These are phyloP conservation scores for Engraulis encrasicolus DNA, from an alignment of 2,113 vertebrate genomes.

Conservation along the genomic window DNA sequence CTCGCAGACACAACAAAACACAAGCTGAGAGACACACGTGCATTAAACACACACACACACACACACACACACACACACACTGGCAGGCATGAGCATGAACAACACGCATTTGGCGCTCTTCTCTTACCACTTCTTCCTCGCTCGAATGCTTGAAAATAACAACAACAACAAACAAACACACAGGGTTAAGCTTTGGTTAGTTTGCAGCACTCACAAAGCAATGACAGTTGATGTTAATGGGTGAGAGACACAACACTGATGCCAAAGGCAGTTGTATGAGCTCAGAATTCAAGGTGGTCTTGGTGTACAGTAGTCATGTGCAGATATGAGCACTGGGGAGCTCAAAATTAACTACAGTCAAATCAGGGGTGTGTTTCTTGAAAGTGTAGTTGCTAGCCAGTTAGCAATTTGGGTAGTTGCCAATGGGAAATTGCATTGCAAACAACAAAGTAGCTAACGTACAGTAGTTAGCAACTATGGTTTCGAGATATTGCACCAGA, in stretches of 20 bases:
- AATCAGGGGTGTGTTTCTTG: too few relatives aligned
- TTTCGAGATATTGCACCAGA: too few relatives aligned
- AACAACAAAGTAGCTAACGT: too few relatives aligned
- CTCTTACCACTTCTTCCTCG: conserved; percentile 97
- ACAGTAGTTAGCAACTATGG: too few relatives aligned
- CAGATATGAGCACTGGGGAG: neutral
- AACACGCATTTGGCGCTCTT: conserved; percentile 49
- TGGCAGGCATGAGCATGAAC: neutral
- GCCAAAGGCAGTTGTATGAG: conserved; percentile 8
- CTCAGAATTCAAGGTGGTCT: neutral
- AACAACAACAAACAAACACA: conserved; percentile 85
- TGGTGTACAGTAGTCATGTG: neutral
- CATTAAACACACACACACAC: neutral
- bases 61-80: neutral
- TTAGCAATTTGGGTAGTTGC: too few relatives aligned
- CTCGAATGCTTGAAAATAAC: conserved; percentile 95
- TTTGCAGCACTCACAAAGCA: conserved; percentile 63
- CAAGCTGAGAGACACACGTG: neutral
- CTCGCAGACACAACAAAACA: conserved; percentile 24
- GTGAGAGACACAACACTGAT: conserved; percentile 42
- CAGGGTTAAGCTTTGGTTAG: conserved; percentile 83
- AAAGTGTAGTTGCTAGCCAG: too few relatives aligned
- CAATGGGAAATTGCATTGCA: too few relatives aligned
- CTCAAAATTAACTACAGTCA: neutral
- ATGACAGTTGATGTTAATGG: conserved; percentile 41